These are phyloP conservation scores for Lysiphlebus fabarum DNA, from an alignment of 1,140 invertebrate species.

Conservation along the genomic window DNA sequence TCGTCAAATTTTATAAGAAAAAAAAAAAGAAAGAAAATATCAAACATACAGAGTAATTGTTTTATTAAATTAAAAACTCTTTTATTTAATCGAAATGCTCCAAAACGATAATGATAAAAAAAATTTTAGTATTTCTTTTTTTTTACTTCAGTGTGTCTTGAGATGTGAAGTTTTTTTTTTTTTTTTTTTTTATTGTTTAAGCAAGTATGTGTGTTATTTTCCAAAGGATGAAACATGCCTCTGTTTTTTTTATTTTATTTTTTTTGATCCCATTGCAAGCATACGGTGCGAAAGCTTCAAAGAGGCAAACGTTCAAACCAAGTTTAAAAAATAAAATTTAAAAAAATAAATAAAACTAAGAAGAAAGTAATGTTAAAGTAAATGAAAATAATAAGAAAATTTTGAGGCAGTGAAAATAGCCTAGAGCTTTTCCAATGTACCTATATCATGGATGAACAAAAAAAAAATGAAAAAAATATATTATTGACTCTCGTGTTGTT, in stretches of 20 bases:
- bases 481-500: conserved; percentile 16
- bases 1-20: too few relatives aligned
- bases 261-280: conserved; percentile 15
- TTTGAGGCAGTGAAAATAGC: conserved; percentile 24
- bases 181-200: background rate
- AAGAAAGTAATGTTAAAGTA: too few relatives aligned
- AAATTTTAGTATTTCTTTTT: too few relatives aligned
- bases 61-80: too few relatives aligned
- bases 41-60: too few relatives aligned
- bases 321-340: background rate
- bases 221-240: conserved; percentile 1
- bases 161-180: background rate
- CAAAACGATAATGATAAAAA: too few relatives aligned
- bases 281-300: conserved; percentile 6
- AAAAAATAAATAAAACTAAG: conserved; percentile 4
- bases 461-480: conserved; percentile 28
- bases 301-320: conserved; percentile 12
- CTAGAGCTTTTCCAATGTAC: too few relatives aligned
- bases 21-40: too few relatives aligned
- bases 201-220: background rate
- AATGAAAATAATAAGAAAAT: conserved; percentile 11
- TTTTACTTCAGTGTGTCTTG: too few relatives aligned
- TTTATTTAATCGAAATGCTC: too few relatives aligned
- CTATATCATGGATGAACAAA: conserved; percentile 22
- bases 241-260: too few relatives aligned